Percentiles rank a stretch among this genome's conserved stretches.
Evolutionary conservation across 2,113 vertebrate species (phyloP).

Genomic region (Acanthisitta chloris): DNA sequence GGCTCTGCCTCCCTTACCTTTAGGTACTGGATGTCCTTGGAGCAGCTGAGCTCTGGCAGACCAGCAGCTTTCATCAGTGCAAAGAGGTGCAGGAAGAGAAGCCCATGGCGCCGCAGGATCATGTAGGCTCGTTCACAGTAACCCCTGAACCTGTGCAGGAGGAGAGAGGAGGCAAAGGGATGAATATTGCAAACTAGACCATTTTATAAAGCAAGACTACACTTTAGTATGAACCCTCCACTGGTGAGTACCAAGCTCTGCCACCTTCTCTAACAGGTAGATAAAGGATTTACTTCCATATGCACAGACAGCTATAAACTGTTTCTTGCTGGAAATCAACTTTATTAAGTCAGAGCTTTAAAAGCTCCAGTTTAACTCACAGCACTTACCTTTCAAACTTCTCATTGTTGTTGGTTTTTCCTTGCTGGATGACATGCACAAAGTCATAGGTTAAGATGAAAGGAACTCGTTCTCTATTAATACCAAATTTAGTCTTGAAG

Average conservation of each 20-base stretch:
- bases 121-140: conserved; percentile 94
- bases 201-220: not conserved
- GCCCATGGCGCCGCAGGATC: conserved; percentile 91
- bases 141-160: conserved; percentile 84
- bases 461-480: conserved; percentile 96
- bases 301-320: not conserved
- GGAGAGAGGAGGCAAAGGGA: not conserved
- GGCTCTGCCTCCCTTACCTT: conserved; percentile 77
- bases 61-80: conserved; percentile 97
- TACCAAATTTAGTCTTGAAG: conserved; percentile 98
- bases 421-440: conserved; percentile 97
- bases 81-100: conserved; percentile 94
- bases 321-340: not conserved
- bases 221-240: no score
- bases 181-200: rapidly evolving
- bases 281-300: not conserved
- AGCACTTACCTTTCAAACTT: conserved; percentile 91
- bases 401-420: conserved; percentile 91
- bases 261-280: not conserved
- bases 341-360: not conserved
- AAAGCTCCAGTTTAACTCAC: not conserved
- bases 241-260: not conserved
- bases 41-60: conserved; percentile 93
- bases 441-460: conserved; percentile 98
- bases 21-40: conserved; percentile 97